Base-by-base conservation (phyloP, 2,113 vertebrate genomes). In the Neogale vison region DNA sequence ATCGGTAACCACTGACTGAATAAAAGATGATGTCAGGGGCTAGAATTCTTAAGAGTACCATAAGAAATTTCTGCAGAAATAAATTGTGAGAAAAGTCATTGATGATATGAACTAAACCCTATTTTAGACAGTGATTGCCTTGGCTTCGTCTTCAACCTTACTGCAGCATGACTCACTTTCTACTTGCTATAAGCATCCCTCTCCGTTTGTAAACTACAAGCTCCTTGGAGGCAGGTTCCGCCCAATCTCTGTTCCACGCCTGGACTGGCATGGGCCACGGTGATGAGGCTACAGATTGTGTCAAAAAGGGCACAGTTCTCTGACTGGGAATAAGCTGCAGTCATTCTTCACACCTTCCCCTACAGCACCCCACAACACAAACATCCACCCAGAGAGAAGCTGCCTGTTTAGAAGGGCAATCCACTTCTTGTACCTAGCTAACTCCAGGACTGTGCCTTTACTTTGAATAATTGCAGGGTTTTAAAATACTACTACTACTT, bases 221-320 rank as follows among this genome's bases (percentile, higher is more conserved):
- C 57, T 84, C n/a, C 57, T 83, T 21, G 26, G 69, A 9, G 29
- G 4, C 34, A 88, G 21, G n/a, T 76, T 47, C 65, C 61, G 24
- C 14, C 42, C 26, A 85, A 31, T 52, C n/a, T 67, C 29, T 9
- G 6, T 77, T 61, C 52, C 24, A 36, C 1, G 4, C 3, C 31
- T 0, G 0, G 23, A 67, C 7, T 2, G 26, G 14, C 2, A 63
- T 3, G 21, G 45, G 29, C 2, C 29, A 61, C 2, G 6, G 9
- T 50, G 55, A 86, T 61, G 61, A 86, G 36, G 47, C 21, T 50
- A 45, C 10, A 34, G 45, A n/a, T 34, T 4, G 1, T 36, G 29
- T 21, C 10, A 65, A 65, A 74, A 72, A 23, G 20, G 47, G 39
- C 9, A 29, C 26, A 82, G 23, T 23, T 21, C n/a, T 8, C n/a